Evolutionary conservation across 2,888 invertebrate genomes (phyloP).

Genomic region (Cephalotes varians): DNA sequence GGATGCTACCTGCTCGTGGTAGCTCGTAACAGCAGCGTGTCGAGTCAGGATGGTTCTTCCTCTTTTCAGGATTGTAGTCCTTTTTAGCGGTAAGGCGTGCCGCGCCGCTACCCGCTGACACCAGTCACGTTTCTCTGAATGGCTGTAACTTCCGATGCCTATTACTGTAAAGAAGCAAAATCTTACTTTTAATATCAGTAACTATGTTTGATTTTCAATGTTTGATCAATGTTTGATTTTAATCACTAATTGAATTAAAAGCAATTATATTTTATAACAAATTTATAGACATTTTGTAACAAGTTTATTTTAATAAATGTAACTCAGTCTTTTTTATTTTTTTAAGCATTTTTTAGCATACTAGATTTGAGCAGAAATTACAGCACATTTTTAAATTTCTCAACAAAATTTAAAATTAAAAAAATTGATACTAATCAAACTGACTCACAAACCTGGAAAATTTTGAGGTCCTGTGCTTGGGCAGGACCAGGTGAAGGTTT

Average conservation of each 20-base stretch:
- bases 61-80: slow-evolving; percentile 61
- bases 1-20: slow-evolving; percentile 75
- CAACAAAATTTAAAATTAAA: background rate
- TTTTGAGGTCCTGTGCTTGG: slow-evolving; percentile 93
- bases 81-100: slow-evolving; percentile 82
- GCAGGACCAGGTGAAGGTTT: slow-evolving; percentile 83
- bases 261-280: background rate
- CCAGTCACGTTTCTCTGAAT: slow-evolving; percentile 98
- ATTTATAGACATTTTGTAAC: background rate
- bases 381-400: background rate
- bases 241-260: background rate
- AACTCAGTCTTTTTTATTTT: background rate
- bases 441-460: slow-evolving; percentile 89
- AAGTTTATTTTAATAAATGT: slow-evolving; percentile 2
- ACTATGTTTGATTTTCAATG: too few species aligned
- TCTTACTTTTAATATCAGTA: background rate
- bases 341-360: background rate
- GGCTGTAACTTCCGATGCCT: slow-evolving; percentile 99
- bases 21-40: slow-evolving; percentile 79
- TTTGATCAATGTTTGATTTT: background rate
- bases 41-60: slow-evolving; percentile 83
- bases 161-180: slow-evolving; percentile 87
- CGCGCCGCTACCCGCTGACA: slow-evolving; percentile 82
- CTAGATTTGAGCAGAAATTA: background rate
- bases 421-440: background rate